Percentiles rank a stretch among this genome's conserved stretches.
phyloP scores from a whole-genome alignment of 1,140 invertebrate species.

The Homarus americanus region DNA sequence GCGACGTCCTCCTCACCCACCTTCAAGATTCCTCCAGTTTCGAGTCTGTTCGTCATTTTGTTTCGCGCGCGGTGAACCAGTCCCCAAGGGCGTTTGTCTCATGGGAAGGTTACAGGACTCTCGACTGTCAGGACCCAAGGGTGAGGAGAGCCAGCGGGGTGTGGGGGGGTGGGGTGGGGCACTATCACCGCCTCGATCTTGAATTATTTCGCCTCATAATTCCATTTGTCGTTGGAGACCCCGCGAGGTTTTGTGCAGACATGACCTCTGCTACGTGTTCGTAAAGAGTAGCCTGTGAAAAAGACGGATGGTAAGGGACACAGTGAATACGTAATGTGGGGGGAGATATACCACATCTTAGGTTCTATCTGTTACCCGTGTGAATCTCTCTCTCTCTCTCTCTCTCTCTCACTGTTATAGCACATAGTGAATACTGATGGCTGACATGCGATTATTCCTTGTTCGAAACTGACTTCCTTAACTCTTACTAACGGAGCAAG shows the following conservation, averaged over 20 bases:
- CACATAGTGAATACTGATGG: too few species aligned
- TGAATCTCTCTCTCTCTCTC: too few species aligned
- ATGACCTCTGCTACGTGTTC: background rate
- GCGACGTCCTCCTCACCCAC: background rate
- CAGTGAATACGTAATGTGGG: background rate
- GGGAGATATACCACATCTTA: background rate
- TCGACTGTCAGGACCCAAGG: background rate
- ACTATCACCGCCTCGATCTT: background rate
- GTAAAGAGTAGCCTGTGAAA: background rate
- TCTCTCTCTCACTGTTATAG: too few species aligned
- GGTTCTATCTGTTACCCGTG: too few species aligned
- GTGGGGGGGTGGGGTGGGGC: background rate
- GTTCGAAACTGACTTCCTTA: too few species aligned
- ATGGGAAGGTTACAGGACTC: background rate
- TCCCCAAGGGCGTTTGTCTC: background rate
- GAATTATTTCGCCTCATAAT: slow-evolving; percentile 7
- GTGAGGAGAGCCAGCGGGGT: background rate
- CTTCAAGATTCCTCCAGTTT: background rate
- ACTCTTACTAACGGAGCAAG: too few species aligned
- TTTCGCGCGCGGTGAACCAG: background rate
- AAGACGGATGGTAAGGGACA: background rate
- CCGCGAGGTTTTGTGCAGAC: background rate
- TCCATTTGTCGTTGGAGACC: slow-evolving; percentile 3
- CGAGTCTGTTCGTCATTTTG: background rate
- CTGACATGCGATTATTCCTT: too few species aligned